Evolutionary conservation across 1,140 invertebrate species (phyloP).

Genomic region (Oedothorax gibbosus): DNA sequence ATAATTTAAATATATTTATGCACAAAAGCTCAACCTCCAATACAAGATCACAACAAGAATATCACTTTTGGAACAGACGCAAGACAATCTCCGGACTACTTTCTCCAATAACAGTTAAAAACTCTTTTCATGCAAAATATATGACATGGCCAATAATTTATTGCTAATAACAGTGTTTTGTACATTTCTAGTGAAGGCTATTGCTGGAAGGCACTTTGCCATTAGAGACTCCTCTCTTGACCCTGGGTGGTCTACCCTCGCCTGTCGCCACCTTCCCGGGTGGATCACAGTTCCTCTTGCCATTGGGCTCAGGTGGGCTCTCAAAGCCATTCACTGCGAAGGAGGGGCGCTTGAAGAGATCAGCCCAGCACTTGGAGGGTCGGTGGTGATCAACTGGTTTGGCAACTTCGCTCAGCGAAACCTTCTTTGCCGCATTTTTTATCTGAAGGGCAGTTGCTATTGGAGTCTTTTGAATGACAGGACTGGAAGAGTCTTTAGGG

Average conservation of each 20-base stretch:
- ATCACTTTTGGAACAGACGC: constrained; percentile 43
- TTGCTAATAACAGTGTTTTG: constrained; percentile 38
- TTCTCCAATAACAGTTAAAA: constrained; percentile 53
- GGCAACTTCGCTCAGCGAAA: too few relatives aligned
- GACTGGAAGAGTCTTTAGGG: too few relatives aligned
- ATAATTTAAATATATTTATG: constrained; percentile 61
- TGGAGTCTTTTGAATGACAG: too few relatives aligned
- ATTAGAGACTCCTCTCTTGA: constrained; percentile 42
- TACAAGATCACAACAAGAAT: constrained; percentile 57
- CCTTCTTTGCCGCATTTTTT: too few relatives aligned
- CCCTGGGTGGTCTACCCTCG: too few relatives aligned
- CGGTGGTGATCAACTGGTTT: not conserved
- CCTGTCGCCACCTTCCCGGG: not conserved
- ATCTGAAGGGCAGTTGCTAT: too few relatives aligned
- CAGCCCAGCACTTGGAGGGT: constrained; percentile 46
- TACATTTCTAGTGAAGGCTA: constrained; percentile 36
- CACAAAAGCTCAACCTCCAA: constrained; percentile 58
- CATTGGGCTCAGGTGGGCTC: not conserved
- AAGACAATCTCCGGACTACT: constrained; percentile 12
- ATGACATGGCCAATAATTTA: constrained; percentile 31
- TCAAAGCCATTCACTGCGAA: constrained; percentile 42
- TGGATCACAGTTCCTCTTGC: not conserved
- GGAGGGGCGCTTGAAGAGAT: constrained; percentile 42
- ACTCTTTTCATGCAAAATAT: constrained; percentile 57
- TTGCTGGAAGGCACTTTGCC: constrained; percentile 52